phyloP scores from a whole-genome alignment of 2,888 invertebrate genomes.

The Apodemia zela region DNA sequence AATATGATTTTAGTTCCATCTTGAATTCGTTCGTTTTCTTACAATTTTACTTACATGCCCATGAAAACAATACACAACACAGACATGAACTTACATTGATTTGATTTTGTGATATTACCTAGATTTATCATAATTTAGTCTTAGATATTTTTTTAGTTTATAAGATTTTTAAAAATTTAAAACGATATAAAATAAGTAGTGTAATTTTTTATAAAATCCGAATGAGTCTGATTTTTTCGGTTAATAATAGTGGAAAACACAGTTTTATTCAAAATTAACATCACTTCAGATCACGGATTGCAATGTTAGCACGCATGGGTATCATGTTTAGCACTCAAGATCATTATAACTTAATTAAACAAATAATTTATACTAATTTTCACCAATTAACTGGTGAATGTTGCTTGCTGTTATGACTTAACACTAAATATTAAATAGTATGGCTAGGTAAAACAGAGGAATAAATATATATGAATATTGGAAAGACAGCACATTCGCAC shows the following conservation, averaged over 20 bases:
- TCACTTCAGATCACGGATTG: slow-evolving; percentile 64
- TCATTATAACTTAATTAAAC: slow-evolving; percentile 34
- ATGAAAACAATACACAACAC: not conserved
- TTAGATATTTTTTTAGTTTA: not conserved
- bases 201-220: slow-evolving; percentile 12
- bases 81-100: not conserved
- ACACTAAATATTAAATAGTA: slow-evolving; percentile 46
- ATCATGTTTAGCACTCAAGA: slow-evolving; percentile 56
- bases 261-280: slow-evolving; percentile 18
- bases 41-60: not conserved
- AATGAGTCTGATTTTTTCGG: slow-evolving; percentile 13
- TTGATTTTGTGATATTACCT: not conserved
- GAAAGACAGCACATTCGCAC: slow-evolving; percentile 62
- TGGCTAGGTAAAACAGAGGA: slow-evolving; percentile 21
- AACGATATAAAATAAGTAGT: not conserved
- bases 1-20: not conserved
- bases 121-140: not conserved
- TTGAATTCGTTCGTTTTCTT: not conserved
- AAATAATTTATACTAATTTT: slow-evolving; percentile 56
- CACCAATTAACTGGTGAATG: slow-evolving; percentile 65
- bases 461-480: slow-evolving; percentile 27
- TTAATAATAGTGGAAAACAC: slow-evolving; percentile 29
- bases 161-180: slow-evolving; percentile 1
- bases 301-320: slow-evolving; percentile 75
- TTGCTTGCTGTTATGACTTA: slow-evolving; percentile 53